A percentile compares a stretch with the other conserved stretches of the same genome.
These are phyloP conservation scores for Chironomus riparius DNA, from an alignment of 2,888 invertebrate genomes.

Conservation along the genomic window DNA sequence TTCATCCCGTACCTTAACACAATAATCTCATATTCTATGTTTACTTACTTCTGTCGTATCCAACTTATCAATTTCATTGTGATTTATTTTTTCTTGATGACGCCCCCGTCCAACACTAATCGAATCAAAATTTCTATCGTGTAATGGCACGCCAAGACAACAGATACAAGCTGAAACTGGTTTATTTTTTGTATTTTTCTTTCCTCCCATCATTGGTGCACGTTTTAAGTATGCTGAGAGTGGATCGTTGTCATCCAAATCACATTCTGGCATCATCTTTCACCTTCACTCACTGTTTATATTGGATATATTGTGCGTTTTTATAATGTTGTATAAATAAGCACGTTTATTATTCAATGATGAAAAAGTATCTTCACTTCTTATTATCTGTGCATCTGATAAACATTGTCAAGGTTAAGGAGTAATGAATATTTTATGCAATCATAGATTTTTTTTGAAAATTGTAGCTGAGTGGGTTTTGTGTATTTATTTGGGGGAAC, in stretches of 20 bases:
- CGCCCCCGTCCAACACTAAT: not conserved
- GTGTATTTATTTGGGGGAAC: too few relatives aligned
- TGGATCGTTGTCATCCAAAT: constrained; percentile 35
- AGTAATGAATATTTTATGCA: too few relatives aligned
- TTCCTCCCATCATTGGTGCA: constrained; percentile 31
- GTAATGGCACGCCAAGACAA: not conserved
- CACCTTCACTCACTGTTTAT: constrained; percentile 28
- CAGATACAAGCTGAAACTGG: not conserved
- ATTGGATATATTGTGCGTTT: not conserved
- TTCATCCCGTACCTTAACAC: not conserved
- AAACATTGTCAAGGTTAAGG: too few relatives aligned
- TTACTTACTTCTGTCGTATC: constrained; percentile 17
- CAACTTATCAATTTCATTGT: constrained; percentile 12
- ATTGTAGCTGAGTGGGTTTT: too few relatives aligned
- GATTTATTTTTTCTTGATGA: constrained; percentile 18
- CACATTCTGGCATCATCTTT: constrained; percentile 36
- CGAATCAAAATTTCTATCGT: constrained; percentile 8
- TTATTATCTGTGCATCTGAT: too few relatives aligned
- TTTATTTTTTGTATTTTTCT: not conserved
- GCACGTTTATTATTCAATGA: too few relatives aligned
- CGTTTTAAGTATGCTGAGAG: constrained; percentile 32
- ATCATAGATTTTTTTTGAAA: too few relatives aligned
- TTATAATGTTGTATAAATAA: not conserved
- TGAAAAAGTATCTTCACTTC: too few relatives aligned
- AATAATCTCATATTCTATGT: not conserved